These are phyloP conservation scores for Sorex fumeus DNA, from an alignment of 2,113 vertebrate species.

Conservation along the genomic window DNA sequence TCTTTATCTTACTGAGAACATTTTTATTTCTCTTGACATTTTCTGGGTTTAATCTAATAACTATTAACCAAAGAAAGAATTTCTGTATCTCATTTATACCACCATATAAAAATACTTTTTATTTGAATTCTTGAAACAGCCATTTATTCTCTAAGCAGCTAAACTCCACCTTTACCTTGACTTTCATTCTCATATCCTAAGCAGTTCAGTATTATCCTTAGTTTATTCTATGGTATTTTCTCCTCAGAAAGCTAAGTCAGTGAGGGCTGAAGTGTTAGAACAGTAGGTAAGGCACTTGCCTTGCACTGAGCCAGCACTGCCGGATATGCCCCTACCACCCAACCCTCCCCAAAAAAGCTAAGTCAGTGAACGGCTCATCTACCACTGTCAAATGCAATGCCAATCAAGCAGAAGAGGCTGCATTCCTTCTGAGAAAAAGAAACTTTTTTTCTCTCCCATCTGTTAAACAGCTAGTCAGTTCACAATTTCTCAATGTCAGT, in stretches of 20 bases:
- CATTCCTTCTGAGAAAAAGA: neutral
- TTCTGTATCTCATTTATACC: neutral
- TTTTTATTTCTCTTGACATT: slow-evolving; percentile 1
- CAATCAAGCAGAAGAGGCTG: neutral
- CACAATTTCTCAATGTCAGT: neutral
- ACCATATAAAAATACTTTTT: slow-evolving; percentile 50
- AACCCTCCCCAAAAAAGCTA: no score
- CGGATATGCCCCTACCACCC: no score
- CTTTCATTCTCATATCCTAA: neutral
- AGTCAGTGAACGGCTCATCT: neutral
- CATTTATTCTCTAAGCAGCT: neutral
- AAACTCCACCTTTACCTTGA: neutral
- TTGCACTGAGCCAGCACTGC: no score
- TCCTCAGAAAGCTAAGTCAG: neutral
- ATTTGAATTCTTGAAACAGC: slow-evolving; percentile 34
- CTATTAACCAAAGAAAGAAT: slow-evolving; percentile 23
- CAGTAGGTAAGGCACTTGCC: no score
- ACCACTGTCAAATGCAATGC: neutral
- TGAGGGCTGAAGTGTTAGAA: no score
- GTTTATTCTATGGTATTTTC: neutral
- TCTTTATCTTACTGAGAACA: neutral
- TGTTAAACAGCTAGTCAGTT: neutral
- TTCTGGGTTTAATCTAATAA: slow-evolving; percentile 36
- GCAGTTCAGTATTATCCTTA: neutral
- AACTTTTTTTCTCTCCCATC: neutral